Percentiles rank a stretch among this genome's conserved stretches.
Conservation (phyloP, 2,888 invertebrate species). For the Philaethria dido region DNA sequence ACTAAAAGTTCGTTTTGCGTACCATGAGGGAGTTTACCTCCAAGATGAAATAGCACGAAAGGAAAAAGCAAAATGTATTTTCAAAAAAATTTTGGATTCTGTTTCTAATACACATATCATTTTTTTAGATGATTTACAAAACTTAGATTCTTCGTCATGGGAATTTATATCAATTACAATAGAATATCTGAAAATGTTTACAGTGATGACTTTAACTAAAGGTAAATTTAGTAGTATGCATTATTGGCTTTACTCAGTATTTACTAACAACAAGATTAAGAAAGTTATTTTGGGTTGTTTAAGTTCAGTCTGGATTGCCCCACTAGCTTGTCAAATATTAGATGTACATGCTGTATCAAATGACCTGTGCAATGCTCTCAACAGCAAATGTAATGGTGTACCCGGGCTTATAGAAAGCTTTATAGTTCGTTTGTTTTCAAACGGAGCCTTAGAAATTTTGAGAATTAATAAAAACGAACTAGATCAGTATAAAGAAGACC, state of each 20-base stretch:
- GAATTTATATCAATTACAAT: slow-evolving; percentile 70
- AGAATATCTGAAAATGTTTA: slow-evolving; percentile 62
- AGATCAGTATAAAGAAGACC: slow-evolving; percentile 53
- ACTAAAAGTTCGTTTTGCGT: slow-evolving; percentile 80
- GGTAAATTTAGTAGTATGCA: slow-evolving; percentile 69
- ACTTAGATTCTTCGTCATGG: slow-evolving; percentile 75
- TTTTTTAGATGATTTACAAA: slow-evolving; percentile 79
- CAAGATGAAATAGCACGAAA: slow-evolving; percentile 64
- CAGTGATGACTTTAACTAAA: slow-evolving; percentile 64
- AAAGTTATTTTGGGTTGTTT: slow-evolving; percentile 74
- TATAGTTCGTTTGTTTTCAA: slow-evolving; percentile 78
- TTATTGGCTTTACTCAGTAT: slow-evolving; percentile 71
- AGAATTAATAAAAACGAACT: slow-evolving; percentile 60
- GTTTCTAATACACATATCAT: slow-evolving; percentile 63
- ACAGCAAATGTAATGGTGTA: slow-evolving; percentile 72
- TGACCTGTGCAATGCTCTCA: slow-evolving; percentile 76
- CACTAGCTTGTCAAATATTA: slow-evolving; percentile 85
- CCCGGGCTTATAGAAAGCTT: slow-evolving; percentile 82
- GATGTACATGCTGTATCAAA: slow-evolving; percentile 82
- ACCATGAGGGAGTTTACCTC: slow-evolving; percentile 65
- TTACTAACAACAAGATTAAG: slow-evolving; percentile 66
- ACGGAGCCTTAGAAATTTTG: slow-evolving; percentile 67
- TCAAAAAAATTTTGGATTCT: slow-evolving; percentile 63
- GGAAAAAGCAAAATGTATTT: slow-evolving; percentile 67
- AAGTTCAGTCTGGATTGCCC: slow-evolving; percentile 64